phyloP scores from a whole-genome alignment of 92 coral and sea anemone species.

The Palythoa caribaeorum region DNA sequence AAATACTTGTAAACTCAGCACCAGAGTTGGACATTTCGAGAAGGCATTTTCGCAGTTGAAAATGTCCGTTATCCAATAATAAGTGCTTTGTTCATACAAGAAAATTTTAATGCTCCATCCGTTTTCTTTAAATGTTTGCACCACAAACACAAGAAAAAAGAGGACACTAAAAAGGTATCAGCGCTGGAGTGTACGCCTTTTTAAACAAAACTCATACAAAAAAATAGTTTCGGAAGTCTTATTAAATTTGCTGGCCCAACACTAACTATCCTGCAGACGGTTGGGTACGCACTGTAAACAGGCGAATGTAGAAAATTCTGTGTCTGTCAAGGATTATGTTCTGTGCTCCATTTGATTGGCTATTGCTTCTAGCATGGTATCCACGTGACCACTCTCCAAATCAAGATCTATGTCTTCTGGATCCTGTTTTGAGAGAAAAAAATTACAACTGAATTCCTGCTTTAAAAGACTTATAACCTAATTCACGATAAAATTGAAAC shows the following conservation, averaged over 20 bases:
- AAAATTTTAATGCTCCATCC: background rate
- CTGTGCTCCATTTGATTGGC: constrained; percentile 66
- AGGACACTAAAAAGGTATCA: background rate
- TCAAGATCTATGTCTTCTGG: constrained; percentile 69
- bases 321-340: background rate
- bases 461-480: too few relatives aligned
- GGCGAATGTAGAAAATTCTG: background rate
- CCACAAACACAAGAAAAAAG: background rate
- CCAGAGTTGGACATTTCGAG: too few relatives aligned
- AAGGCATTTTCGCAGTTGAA: too few relatives aligned
- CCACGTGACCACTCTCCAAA: constrained; percentile 72
- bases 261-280: background rate
- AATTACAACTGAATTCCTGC: background rate
- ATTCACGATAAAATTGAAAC: too few relatives aligned
- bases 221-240: background rate
- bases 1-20: too few relatives aligned
- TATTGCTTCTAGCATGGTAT: constrained; percentile 68
- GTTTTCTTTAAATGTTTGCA: background rate
- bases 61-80: too few relatives aligned
- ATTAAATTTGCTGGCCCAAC: background rate
- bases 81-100: background rate
- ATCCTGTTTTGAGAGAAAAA: constrained; percentile 49
- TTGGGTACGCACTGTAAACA: background rate
- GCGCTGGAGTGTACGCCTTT: background rate
- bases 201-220: background rate